Evolutionary conservation across 2,113 vertebrate genomes (phyloP), one percentile per base, ranked within the genome.

Genomic region (Oreotrochilus melanogaster): DNA sequence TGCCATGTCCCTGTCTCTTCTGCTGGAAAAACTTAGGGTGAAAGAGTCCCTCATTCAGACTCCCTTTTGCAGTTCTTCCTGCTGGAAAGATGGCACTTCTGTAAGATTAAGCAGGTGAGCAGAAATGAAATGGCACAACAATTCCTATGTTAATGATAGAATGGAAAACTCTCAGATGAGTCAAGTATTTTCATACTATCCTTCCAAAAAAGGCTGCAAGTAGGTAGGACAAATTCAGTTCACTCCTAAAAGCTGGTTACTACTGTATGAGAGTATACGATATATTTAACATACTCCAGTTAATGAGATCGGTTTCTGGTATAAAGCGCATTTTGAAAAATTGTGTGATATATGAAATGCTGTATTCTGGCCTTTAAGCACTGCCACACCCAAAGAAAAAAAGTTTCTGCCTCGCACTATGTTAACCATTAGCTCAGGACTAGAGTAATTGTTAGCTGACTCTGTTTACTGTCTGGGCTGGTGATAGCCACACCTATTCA

Each of bases 381-480:
- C 27, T 67, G 11, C 21, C 58, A 60, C 62, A 76, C 42, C 53
- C 45, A 53, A 16, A 42, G 30, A 51, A 86, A 91, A 79, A 33
- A 1, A 2, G 33, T 67, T 79, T 69, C 54, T 79, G 42, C 45
- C 66, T 86, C 65, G 53, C n/a, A 65, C 33, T 76, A 76, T 1
- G 43, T 90, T 92, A 93, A 88, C 45, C 70, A 88, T 93, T 91
- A 92, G 42, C 70, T 45, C 33, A 76, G 21, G 35, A 53, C 9
- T 28, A 60, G 45, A 82, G n/a, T n/a, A 78, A 10, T 8, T 89
- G 74, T 81, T 91, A 91, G 60, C 72, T 92, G 43, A 70, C 72
- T 58, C 37, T 62, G 31, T 94, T 96, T 96, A 78, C 86, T 76
- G 83, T 92, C 78, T 75, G 81, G 66, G 85, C 67, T 92, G 62